These are phyloP conservation scores for Patella pellucida DNA, from an alignment of 2,888 invertebrate genomes.

Conservation along the genomic window DNA sequence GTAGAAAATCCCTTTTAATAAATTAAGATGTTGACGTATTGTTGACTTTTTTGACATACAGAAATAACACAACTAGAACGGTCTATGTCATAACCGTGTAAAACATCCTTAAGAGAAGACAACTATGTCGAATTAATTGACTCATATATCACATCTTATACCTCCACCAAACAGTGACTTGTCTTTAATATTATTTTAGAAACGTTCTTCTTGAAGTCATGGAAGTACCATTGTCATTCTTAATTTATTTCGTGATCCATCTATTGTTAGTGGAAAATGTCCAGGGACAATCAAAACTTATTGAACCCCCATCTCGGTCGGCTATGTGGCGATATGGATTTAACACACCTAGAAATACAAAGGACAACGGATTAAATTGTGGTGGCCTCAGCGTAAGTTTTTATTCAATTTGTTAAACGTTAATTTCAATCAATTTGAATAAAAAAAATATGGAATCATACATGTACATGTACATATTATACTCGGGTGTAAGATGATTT, in stretches of 20 bases:
- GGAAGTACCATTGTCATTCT: neutral
- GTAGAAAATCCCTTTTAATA: too few relatives aligned
- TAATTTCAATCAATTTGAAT: neutral
- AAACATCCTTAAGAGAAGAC: too few relatives aligned
- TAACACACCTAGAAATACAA: neutral
- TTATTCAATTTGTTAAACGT: too few relatives aligned
- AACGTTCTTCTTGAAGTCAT: neutral
- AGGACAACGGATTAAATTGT: slow-evolving; percentile 12
- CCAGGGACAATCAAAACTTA: neutral
- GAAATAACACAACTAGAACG: too few relatives aligned
- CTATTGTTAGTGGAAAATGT: neutral
- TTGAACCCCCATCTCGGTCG: neutral
- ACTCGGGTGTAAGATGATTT: too few relatives aligned
- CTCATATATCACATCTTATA: too few relatives aligned
- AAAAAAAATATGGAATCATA: too few relatives aligned
- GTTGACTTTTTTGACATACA: too few relatives aligned
- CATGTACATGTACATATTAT: too few relatives aligned
- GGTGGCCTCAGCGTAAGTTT: slow-evolving; percentile 10
- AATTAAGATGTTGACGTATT: too few relatives aligned
- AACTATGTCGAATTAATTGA: too few relatives aligned
- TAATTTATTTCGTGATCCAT: neutral
- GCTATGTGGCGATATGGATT: slow-evolving; percentile 16
- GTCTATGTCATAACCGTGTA: too few relatives aligned
- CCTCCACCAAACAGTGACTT: neutral
- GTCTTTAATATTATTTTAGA: neutral